Evolutionary conservation across 2,113 vertebrate species (phyloP).

Genomic region (Salminus brasiliensis): DNA sequence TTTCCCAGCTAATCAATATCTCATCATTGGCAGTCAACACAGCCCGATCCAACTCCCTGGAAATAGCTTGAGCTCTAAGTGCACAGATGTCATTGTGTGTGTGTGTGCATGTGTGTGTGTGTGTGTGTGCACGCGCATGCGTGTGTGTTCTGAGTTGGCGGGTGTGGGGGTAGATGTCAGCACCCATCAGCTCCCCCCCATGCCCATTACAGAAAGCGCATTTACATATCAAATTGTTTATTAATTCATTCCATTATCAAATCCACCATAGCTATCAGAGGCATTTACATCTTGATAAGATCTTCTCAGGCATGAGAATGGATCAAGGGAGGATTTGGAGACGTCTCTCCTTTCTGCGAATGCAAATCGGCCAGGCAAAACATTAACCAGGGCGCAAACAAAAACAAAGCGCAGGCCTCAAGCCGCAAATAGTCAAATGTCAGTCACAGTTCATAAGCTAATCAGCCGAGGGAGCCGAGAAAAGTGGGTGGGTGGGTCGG

Average conservation of each 20-base stretch:
- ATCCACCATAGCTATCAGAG: slow-evolving; percentile 54
- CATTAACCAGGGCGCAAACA: slow-evolving; percentile 40
- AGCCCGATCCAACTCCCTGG: slow-evolving; percentile 53
- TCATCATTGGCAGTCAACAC: slow-evolving; percentile 65
- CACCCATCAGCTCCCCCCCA: slow-evolving; percentile 27
- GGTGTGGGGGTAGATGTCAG: slow-evolving; percentile 5
- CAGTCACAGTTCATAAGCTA: slow-evolving; percentile 66
- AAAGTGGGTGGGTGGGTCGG: slow-evolving; percentile 27
- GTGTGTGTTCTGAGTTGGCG: not conserved
- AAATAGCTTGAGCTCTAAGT: slow-evolving; percentile 59
- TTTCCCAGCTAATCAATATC: slow-evolving; percentile 66
- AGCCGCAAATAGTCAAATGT: slow-evolving; percentile 60
- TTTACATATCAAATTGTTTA: slow-evolving; percentile 58
- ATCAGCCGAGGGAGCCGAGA: slow-evolving; percentile 54
- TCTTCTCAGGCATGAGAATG: slow-evolving; percentile 53
- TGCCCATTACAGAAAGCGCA: slow-evolving; percentile 40
- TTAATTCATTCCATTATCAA: slow-evolving; percentile 55
- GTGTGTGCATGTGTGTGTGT: slow-evolving; percentile 17
- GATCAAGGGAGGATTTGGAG: slow-evolving; percentile 38
- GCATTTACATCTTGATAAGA: slow-evolving; percentile 59
- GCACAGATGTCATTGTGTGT: slow-evolving; percentile 51
- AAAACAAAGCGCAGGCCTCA: slow-evolving; percentile 44
- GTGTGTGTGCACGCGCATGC: slow-evolving; percentile 23
- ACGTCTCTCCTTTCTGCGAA: slow-evolving; percentile 38
- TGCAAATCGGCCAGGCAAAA: slow-evolving; percentile 55